Percentiles rank a stretch among this genome's conserved stretches.
Evolutionary conservation across 2,888 invertebrate species (phyloP).

Genomic region (Cephonodes hylas): DNA sequence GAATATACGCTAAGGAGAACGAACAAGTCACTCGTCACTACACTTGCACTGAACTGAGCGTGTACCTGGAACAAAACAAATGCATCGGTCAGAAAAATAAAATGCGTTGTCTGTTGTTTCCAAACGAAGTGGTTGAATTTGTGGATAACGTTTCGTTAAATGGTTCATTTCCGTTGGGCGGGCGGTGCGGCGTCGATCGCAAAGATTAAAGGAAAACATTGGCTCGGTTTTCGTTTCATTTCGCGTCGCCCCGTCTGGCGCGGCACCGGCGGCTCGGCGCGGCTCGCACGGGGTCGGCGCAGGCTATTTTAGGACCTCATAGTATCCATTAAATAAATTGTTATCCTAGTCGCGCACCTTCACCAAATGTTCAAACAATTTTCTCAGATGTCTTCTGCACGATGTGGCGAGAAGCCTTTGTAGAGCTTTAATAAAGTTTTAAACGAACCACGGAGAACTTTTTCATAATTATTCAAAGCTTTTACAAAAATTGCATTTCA

Average conservation of each 20-base stretch:
- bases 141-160: background rate
- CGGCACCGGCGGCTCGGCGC: background rate
- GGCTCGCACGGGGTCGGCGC: background rate
- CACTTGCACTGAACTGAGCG: background rate
- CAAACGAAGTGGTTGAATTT: background rate
- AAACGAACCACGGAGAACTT: background rate
- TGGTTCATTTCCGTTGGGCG: background rate
- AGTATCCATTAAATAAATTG: background rate
- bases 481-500: background rate
- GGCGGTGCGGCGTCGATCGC: background rate
- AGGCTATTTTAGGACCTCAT: background rate
- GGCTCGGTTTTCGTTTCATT: constrained; percentile 26
- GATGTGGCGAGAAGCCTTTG: background rate
- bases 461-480: background rate
- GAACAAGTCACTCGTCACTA: constrained; percentile 9
- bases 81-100: background rate
- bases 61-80: constrained; percentile 15
- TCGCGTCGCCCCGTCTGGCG: background rate
- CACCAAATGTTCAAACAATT: background rate
- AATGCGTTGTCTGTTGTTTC: background rate
- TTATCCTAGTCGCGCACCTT: background rate
- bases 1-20: constrained; percentile 2
- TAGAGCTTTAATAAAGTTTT: background rate
- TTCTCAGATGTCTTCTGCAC: background rate
- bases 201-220: constrained; percentile 29